Base-by-base conservation (phyloP, 1,140 invertebrate genomes). In the Pseudachorutes palmiensis region DNA sequence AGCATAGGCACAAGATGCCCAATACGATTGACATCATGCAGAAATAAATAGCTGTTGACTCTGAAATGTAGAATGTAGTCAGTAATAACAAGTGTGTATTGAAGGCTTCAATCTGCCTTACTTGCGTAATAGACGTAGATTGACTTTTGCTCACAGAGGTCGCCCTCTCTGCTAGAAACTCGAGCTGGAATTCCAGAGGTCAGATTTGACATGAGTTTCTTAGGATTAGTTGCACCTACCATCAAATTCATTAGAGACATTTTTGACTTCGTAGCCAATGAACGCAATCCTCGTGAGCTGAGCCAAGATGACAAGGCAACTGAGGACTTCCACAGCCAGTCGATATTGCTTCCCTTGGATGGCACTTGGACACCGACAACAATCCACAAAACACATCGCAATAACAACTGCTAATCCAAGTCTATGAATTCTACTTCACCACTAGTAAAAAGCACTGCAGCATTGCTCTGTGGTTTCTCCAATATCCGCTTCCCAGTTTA, bases 41-140 rank as follows among this genome's bases (percentile, higher is more conserved):
- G 31, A 61, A 61, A 9, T 9, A 30, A 26, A 61, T 61, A 16
- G 59, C 33, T 9, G 29, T 36, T 30, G 59, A 61, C 30, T 61
- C 59, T 61, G 59, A 55, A 55, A n/a, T n/a, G n/a, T n/a, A n/a
- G n/a, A 55, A 55, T 26, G 24, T 16, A 12, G 24, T 55, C 24
- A 19, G 51, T 55, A 55, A 55, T 14, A 55, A 5, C 24, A 55
- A 55, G 24, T 24, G 12, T 5, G 36, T 12, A 45, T 45, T 45
- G 36, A 55, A 22, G 24, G n/a, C n/a, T n/a, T n/a, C n/a, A n/a
- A n/a, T n/a, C n/a, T n/a, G 12, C 5, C 51, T 19, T 55, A 55
- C 51, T 55, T 3, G 51, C 3, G 24, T 14, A 55, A 26, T 5
- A 55, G 51, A 26, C 12, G 51, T 55, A 55, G 24, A 14, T 55